Percentiles rank a stretch among this genome's conserved stretches.
Evolutionary conservation across 2,888 invertebrate species (phyloP).

Genomic region (Girardia tigrina): DNA sequence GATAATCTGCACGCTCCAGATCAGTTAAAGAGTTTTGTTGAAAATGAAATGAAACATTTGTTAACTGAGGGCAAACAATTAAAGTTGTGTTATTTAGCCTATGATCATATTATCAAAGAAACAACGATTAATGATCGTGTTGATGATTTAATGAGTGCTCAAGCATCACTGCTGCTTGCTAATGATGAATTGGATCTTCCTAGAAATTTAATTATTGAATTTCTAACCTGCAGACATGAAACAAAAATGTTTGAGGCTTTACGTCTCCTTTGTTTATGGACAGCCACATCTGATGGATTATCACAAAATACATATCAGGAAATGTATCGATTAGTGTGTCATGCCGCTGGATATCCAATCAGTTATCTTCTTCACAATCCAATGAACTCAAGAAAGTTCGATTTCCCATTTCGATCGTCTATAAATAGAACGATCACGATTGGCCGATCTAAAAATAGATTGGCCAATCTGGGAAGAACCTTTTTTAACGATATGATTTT

Average conservation of each 20-base stretch:
- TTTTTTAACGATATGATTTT: too few relatives aligned
- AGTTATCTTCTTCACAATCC: constrained; percentile 14
- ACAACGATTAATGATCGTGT: constrained; percentile 1
- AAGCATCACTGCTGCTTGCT: neutral
- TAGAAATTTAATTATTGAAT: constrained; percentile 24
- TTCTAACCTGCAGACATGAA: neutral
- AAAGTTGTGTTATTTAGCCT: neutral
- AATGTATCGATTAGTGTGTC: constrained; percentile 29
- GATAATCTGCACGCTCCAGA: neutral
- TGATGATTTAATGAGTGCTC: constrained; percentile 20
- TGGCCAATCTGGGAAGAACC: too few relatives aligned
- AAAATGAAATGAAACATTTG: constrained; percentile 8
- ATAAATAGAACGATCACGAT: too few relatives aligned
- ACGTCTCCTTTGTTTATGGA: constrained; percentile 27
- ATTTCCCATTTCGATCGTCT: too few relatives aligned
- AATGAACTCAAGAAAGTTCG: too few relatives aligned
- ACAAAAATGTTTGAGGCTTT: constrained; percentile 15
- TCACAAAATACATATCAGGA: constrained; percentile 16
- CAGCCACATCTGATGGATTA: constrained; percentile 24
- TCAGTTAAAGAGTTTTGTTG: neutral
- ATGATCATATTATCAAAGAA: neutral
- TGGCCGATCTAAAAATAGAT: too few relatives aligned
- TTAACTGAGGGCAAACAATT: neutral
- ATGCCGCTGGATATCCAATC: constrained; percentile 18
- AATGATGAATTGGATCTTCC: constrained; percentile 7